Conservation (phyloP, 2,797 vertebrate genomes). For the Betta splendens region DNA sequence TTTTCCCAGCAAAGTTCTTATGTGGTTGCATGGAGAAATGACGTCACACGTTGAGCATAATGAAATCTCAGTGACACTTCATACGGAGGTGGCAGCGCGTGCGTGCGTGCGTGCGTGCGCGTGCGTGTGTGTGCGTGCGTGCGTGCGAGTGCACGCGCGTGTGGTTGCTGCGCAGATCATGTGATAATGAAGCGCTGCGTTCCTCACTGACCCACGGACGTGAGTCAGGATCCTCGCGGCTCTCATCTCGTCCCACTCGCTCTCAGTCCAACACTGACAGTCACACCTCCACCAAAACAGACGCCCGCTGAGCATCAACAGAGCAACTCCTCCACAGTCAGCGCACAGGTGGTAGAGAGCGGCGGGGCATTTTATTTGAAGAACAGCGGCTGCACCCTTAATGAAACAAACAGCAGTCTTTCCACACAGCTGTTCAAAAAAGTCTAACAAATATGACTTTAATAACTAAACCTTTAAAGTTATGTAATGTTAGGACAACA, state of each 20-base stretch:
- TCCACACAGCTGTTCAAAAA: no score
- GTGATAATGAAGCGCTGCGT: constrained; percentile 42
- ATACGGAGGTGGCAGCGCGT: constrained; percentile 13
- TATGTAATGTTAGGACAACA: no score
- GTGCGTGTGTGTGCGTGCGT: constrained; percentile 34
- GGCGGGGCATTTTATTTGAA: no score
- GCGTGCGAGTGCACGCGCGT: constrained; percentile 29
- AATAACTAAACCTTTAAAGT: no score
- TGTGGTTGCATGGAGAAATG: not conserved
- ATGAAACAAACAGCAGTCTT: no score
- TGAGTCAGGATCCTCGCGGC: constrained; percentile 42
- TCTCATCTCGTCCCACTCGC: constrained; percentile 26
- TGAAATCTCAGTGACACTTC: constrained; percentile 29
- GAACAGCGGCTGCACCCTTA: no score
- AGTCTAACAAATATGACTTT: no score
- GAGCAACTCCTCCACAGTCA: constrained; percentile 68
- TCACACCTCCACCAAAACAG: constrained; percentile 64
- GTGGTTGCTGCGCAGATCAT: constrained; percentile 37
- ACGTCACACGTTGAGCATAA: constrained; percentile 1
- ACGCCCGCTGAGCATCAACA: constrained; percentile 54
- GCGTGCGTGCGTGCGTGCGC: constrained; percentile 33
- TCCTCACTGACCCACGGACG: constrained; percentile 15
- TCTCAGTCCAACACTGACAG: constrained; percentile 1
- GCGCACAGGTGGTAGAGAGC: no score
- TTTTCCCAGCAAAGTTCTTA: not conserved